Evolutionary conservation across 2,113 vertebrate species (phyloP).

Genomic region (Chaetops frenatus): DNA sequence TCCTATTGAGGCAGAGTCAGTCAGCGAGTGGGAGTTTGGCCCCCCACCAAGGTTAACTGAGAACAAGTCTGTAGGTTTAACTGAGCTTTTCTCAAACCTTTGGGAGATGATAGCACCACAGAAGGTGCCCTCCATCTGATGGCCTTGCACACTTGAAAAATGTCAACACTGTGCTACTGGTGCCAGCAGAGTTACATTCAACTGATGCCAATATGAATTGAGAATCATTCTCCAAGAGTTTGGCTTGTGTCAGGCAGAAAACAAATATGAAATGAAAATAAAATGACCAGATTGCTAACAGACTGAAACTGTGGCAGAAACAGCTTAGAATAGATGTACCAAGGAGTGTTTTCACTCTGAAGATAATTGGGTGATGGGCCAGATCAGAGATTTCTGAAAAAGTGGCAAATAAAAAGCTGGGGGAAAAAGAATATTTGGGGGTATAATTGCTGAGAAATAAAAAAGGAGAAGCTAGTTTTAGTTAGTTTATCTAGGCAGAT

Average conservation of each 20-base stretch:
- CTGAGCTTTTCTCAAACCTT: background rate
- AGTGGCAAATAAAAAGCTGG: background rate
- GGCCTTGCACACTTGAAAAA: background rate
- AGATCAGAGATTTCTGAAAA: background rate
- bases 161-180: background rate
- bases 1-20: background rate
- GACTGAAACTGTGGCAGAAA: background rate
- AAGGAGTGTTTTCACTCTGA: background rate
- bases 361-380: background rate
- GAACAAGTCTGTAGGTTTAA: background rate
- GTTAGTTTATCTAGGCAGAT: background rate
- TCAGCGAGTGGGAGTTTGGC: background rate
- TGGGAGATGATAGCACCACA: background rate
- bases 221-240: background rate
- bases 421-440: background rate
- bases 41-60: background rate
- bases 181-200: background rate
- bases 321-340: background rate
- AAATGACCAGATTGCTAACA: background rate
- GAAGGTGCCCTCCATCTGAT: background rate
- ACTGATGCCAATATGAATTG: background rate
- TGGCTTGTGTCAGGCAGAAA: background rate
- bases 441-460: background rate
- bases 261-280: background rate
- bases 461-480: background rate